phyloP scores from a whole-genome alignment of 2,888 invertebrate genomes.

The Apotomis betuletana region DNA sequence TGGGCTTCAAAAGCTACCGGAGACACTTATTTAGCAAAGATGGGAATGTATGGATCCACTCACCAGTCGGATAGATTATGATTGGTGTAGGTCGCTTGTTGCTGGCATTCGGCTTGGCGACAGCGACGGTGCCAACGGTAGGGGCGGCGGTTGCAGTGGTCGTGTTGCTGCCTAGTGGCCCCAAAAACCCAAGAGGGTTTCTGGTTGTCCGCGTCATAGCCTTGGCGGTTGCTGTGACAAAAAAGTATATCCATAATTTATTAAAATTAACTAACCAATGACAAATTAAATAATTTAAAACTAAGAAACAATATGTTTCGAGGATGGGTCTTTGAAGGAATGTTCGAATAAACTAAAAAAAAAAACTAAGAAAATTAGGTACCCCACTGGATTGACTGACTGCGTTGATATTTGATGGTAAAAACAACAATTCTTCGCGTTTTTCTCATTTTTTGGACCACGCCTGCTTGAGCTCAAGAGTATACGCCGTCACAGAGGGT shows the following conservation, averaged over 20 bases:
- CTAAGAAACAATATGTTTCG: no score
- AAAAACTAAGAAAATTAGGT: no score
- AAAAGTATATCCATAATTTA: not conserved
- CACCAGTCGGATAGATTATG: constrained; percentile 89
- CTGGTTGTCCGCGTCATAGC: constrained; percentile 66
- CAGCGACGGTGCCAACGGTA: constrained; percentile 54
- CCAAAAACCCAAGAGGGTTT: constrained; percentile 60
- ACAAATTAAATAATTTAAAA: no score
- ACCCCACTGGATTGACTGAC: no score
- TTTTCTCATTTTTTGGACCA: not conserved
- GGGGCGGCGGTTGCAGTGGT: constrained; percentile 54
- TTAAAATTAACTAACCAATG: no score
- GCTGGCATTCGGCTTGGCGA: constrained; percentile 65
- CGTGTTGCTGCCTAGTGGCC: constrained; percentile 56
- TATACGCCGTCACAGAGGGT: not conserved
- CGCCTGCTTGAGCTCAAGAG: not conserved
- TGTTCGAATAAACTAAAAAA: no score
- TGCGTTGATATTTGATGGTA: no score
- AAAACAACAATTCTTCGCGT: no score
- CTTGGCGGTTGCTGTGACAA: not conserved
- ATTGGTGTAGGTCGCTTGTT: constrained; percentile 88
- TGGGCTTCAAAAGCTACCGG: constrained; percentile 51
- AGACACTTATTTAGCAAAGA: not conserved
- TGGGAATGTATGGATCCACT: constrained; percentile 11
- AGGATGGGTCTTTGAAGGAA: no score